Conservation (phyloP, 2,113 vertebrate genomes). For the Antechinus flavipes region DNA sequence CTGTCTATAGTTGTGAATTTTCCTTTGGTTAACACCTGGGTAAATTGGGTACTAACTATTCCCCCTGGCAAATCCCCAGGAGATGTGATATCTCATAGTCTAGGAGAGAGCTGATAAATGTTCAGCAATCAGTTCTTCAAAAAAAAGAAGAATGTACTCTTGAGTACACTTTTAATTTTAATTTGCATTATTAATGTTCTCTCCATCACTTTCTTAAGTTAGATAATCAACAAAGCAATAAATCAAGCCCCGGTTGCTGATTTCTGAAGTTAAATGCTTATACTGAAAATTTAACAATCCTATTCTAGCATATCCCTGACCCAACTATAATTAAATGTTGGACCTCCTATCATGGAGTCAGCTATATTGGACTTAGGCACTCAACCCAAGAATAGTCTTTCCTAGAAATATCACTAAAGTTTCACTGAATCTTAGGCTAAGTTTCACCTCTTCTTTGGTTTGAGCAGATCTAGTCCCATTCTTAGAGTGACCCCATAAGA, state of each 20-base stretch:
- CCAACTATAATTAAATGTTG: background rate
- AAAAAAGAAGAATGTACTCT: background rate
- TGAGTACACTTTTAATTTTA: background rate
- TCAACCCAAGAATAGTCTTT: background rate
- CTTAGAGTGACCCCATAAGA: background rate
- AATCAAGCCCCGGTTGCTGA: background rate
- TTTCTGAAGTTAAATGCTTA: background rate
- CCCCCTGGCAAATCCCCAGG: background rate
- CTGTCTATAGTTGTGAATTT: background rate
- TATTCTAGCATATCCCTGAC: background rate
- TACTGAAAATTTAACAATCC: background rate
- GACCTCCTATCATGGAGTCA: background rate
- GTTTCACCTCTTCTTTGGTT: background rate
- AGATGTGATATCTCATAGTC: background rate
- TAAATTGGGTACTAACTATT: background rate
- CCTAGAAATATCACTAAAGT: background rate
- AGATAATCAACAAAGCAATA: background rate
- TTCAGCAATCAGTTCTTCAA: background rate
- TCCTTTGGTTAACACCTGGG: background rate
- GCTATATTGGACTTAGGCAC: background rate
- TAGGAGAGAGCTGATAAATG: background rate
- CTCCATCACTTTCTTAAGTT: background rate
- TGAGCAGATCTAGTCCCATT: background rate
- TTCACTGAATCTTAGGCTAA: background rate
- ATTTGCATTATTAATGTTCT: background rate